These are phyloP conservation scores for Drosophila kurseongensis DNA, from an alignment of 1,140 invertebrate species.

Conservation along the genomic window DNA sequence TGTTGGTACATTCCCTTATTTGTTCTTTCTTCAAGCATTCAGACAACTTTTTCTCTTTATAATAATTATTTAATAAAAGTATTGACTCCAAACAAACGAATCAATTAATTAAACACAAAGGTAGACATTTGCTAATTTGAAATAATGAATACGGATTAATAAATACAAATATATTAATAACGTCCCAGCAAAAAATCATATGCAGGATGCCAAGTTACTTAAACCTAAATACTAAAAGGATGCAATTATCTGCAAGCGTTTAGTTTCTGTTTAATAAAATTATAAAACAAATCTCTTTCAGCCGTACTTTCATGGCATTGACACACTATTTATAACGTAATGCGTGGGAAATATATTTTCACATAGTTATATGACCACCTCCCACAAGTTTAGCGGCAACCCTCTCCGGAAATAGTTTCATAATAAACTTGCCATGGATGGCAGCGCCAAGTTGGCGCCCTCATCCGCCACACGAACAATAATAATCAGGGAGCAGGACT, in stretches of 20 bases:
- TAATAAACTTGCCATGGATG: conserved; percentile 34
- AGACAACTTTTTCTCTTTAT: no score
- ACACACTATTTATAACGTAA: conserved; percentile 13
- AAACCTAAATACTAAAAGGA: not conserved
- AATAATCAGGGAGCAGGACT: conserved; percentile 29
- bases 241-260: not conserved
- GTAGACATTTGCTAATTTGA: no score
- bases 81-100: no score
- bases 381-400: conserved; percentile 1
- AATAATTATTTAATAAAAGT: no score
- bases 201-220: no score
- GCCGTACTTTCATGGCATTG: not conserved
- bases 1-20: no score
- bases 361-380: not conserved
- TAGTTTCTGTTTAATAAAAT: no score
- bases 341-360: conserved; percentile 3
- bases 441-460: conserved; percentile 59
- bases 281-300: not conserved
- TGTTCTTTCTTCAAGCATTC: no score
- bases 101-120: no score
- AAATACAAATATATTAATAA: no score
- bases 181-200: no score
- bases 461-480: conserved; percentile 13
- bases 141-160: no score
- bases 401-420: conserved; percentile 30